phyloP scores from a whole-genome alignment of 1,140 invertebrate species.

The Globodera ellingtonae region DNA sequence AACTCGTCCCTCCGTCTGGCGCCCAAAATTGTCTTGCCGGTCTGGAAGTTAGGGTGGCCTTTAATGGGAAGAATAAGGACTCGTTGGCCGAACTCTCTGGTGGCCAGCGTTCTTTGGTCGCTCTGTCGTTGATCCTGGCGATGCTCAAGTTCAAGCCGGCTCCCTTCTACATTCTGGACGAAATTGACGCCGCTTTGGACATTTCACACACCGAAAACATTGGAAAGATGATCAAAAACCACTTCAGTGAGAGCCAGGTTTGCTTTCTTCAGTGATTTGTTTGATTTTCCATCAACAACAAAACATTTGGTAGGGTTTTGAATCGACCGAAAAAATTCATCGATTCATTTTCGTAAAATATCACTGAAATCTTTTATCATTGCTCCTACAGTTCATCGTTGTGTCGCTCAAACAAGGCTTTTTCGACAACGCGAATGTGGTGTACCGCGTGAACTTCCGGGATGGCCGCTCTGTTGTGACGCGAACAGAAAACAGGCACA shows the following conservation, averaged over 20 bases:
- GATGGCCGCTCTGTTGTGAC: conserved; percentile 83
- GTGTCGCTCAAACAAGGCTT: conserved; percentile 99
- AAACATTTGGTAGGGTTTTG: conserved; percentile 10
- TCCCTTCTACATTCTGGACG: conserved; percentile 96
- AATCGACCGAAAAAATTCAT: too few relatives aligned
- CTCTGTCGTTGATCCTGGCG: conserved; percentile 90
- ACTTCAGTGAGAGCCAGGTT: conserved; percentile 91
- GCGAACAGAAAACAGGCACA: conserved; percentile 37
- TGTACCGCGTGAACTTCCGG: conserved; percentile 90
- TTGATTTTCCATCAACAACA: too few relatives aligned
- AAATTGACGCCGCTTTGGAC: conserved; percentile 97
- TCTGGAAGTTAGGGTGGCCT: conserved; percentile 71
- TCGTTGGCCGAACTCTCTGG: conserved; percentile 91
- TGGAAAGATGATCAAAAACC: conserved; percentile 87
- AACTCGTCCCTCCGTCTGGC: conserved; percentile 78
- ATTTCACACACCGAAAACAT: conserved; percentile 98
- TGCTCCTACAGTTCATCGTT: conserved; percentile 81
- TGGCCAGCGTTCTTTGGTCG: conserved; percentile 82
- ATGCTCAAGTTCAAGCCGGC: conserved; percentile 96
- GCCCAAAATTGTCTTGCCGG: conserved; percentile 33
- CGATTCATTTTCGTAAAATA: too few relatives aligned
- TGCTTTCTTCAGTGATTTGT: not conserved
- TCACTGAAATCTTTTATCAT: conserved; percentile 26
- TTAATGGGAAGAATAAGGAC: conserved; percentile 94
- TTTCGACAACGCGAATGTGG: conserved; percentile 98